These are phyloP conservation scores for Spilogale gracilis DNA, from an alignment of 2,113 vertebrate species.

Conservation along the genomic window DNA sequence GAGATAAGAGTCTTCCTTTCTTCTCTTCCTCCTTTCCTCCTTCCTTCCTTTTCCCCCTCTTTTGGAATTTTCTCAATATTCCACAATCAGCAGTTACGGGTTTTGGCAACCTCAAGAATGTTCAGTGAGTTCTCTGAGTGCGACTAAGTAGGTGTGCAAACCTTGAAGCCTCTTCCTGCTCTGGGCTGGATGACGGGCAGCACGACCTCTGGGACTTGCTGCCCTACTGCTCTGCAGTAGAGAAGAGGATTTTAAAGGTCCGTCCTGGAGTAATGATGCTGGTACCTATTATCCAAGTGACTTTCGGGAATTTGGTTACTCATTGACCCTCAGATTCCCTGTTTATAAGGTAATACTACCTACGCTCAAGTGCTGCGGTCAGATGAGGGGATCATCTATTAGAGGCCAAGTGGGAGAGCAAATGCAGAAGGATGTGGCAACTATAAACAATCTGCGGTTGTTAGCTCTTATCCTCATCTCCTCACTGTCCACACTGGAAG, in stretches of 20 bases:
- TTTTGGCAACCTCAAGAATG: not conserved
- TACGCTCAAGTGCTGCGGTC: not conserved
- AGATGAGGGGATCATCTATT: not conserved
- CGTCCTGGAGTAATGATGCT: too few relatives aligned
- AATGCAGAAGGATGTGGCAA: not conserved
- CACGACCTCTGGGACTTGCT: too few relatives aligned
- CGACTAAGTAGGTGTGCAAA: not conserved
- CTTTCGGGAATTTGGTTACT: not conserved
- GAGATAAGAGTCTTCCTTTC: not conserved
- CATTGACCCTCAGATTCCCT: not conserved
- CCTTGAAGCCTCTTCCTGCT: not conserved
- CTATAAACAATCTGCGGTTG: not conserved
- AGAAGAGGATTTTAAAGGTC: not conserved
- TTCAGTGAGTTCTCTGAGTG: not conserved
- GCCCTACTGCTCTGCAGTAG: not conserved
- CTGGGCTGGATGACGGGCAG: fast-evolving
- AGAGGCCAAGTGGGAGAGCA: not conserved
- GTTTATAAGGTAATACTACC: not conserved
- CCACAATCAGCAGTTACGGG: not conserved
- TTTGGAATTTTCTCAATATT: not conserved
- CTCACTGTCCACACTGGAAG: not conserved
- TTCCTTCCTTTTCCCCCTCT: not conserved
- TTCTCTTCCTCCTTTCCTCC: not conserved
- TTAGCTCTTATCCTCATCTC: not conserved
- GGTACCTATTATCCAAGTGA: not conserved